Evolutionary conservation across 2,113 vertebrate species (phyloP).

Genomic region (Brevimyrus niger): DNA sequence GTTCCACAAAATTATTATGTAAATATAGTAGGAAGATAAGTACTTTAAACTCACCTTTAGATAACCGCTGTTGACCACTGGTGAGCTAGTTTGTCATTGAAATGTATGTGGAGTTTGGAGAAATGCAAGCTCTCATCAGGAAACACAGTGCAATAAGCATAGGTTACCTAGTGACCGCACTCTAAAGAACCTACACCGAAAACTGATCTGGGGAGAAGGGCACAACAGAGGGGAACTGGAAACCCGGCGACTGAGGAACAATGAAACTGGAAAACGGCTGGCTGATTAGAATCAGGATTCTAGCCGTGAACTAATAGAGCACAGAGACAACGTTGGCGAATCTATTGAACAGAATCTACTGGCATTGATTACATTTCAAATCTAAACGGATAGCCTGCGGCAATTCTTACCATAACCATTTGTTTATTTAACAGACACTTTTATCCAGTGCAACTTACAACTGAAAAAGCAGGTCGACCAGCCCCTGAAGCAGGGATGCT

Average conservation of each 20-base stretch:
- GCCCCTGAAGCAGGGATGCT: background rate
- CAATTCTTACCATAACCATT: background rate
- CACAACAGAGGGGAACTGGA: conserved; percentile 21
- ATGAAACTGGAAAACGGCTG: conserved; percentile 9
- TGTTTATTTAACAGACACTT: background rate
- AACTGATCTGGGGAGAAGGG: conserved; percentile 16
- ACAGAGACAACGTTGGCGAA: background rate
- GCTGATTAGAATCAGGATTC: background rate
- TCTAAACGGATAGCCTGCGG: background rate
- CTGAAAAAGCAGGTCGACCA: background rate
- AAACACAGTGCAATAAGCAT: conserved; percentile 22
- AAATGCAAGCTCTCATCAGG: background rate
- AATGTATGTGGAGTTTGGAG: background rate
- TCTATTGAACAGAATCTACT: background rate
- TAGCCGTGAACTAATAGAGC: background rate
- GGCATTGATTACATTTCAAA: background rate
- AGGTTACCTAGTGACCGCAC: conserved; percentile 44
- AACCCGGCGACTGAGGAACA: conserved; percentile 41
- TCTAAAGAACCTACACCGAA: conserved; percentile 26
- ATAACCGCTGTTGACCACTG: background rate
- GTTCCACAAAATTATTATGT: background rate
- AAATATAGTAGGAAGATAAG: background rate
- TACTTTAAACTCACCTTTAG: conserved; percentile 13
- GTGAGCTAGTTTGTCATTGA: background rate
- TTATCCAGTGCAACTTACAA: background rate